Base-by-base conservation (phyloP, 2,113 vertebrate species). In the Rhineura floridana region DNA sequence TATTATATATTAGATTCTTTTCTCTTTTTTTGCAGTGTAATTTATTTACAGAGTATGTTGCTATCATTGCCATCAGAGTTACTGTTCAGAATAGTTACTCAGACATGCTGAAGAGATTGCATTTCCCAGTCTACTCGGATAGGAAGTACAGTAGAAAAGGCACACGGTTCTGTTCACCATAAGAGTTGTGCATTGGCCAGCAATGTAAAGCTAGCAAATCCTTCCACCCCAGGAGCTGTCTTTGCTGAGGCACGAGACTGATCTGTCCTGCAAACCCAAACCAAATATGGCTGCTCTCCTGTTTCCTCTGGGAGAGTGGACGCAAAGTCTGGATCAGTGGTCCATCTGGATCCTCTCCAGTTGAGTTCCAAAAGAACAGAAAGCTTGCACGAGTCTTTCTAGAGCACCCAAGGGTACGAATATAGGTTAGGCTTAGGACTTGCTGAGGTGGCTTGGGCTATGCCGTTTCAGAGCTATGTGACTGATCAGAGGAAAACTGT, bases 121-220 rank as follows among this genome's bases (percentile, higher is more conserved):
- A 46, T 89, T 89, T 92, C 91, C 70, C 63, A 86, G 90, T 95
- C 70, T 75, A 89, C 89, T 95, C 81, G 89, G 92, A 92, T 92
- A 94, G 6, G 93, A 96, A 95, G 92, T 94, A 94, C 94, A 89
- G 50, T 93, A 93, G 95, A 97, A 95, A 97, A 97, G 97, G 97
- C 97, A 98, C 97, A 82, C 97, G 95, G 94, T 96, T 95, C 59
- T 76, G 91, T 93, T 96, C 91, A 92, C 92, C 63, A 69, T 87
- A 88, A 85, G 87, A 94, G 88, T 94, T 93, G 94, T 95, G 96
- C 90, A 96, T 93, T 90, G 89, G 90, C 87, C 81, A 85, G 84
- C 90, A 95, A 94, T 92, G 94, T 92, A 90, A 94, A 95, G 95
- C 95, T 95, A 95, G 93, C 91, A 94, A 94, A 89, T 91, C 36